A percentile compares a stretch with the other conserved stretches of the same genome.
Evolutionary conservation across 2,797 vertebrate genomes (phyloP).

Genomic region (Pseudocheirus occidentalis): DNA sequence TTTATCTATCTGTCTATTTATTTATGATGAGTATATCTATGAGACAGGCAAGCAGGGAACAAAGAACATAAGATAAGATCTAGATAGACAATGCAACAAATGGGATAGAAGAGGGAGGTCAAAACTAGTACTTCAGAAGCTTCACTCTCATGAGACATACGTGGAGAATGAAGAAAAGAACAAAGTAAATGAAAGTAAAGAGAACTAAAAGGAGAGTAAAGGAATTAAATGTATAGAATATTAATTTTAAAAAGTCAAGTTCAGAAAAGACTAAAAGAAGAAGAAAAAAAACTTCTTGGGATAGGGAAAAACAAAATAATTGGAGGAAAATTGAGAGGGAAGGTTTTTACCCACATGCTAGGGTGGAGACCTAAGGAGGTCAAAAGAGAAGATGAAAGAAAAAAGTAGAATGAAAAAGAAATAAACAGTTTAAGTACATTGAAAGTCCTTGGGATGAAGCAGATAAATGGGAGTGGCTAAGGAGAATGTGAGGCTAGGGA

Average conservation of each 20-base stretch:
- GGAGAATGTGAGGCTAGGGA: background rate
- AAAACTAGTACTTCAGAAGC: background rate
- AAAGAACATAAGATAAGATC: background rate
- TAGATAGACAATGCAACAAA: background rate
- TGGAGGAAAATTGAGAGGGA: background rate
- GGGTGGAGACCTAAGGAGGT: background rate
- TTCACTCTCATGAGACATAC: background rate
- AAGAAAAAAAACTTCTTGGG: background rate
- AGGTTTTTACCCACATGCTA: background rate
- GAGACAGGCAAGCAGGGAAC: background rate
- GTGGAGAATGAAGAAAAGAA: background rate
- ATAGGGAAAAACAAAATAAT: background rate
- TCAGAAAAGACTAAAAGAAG: background rate
- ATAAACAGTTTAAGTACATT: background rate
- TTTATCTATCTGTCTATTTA: too few relatives aligned
- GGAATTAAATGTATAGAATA: background rate
- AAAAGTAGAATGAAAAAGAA: background rate
- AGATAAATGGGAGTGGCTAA: background rate
- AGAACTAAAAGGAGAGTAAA: too few relatives aligned
- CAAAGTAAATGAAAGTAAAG: too few relatives aligned
- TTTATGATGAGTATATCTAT: background rate
- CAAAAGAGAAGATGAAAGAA: background rate
- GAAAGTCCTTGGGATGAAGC: background rate
- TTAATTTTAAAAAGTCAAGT: background rate
- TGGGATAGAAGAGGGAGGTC: background rate